Evolutionary conservation across 1,140 invertebrate genomes (phyloP).

Genomic region (Hestina assimilis): DNA sequence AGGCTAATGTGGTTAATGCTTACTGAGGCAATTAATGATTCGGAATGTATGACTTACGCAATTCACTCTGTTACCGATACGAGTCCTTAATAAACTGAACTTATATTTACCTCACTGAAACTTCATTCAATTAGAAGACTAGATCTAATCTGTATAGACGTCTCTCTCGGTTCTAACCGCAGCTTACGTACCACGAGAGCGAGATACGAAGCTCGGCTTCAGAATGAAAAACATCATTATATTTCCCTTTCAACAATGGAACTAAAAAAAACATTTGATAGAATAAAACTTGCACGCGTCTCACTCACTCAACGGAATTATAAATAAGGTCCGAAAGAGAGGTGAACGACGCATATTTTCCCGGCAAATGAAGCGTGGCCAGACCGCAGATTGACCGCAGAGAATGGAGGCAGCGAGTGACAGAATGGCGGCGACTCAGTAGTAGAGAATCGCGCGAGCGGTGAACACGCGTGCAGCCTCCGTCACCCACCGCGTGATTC

Average conservation of each 20-base stretch:
- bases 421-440: slow-evolving; percentile 75
- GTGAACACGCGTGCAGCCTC: slow-evolving; percentile 58
- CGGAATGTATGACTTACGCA: slow-evolving; percentile 17
- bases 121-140: slow-evolving; percentile 11
- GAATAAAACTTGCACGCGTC: slow-evolving; percentile 66
- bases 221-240: slow-evolving; percentile 74
- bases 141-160: slow-evolving; percentile 30
- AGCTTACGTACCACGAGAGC: slow-evolving; percentile 40
- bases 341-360: slow-evolving; percentile 55
- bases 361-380: slow-evolving; percentile 76
- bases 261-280: slow-evolving; percentile 75
- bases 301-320: slow-evolving; percentile 36
- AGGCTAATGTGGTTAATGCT: slow-evolving; percentile 20
- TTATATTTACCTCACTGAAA: slow-evolving; percentile 10
- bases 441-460: slow-evolving; percentile 59
- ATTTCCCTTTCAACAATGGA: slow-evolving; percentile 71
- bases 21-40: slow-evolving; percentile 17
- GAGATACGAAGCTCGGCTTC: slow-evolving; percentile 45
- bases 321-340: slow-evolving; percentile 45
- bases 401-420: slow-evolving; percentile 78
- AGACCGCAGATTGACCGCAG: slow-evolving; percentile 79
- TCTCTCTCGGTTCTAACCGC: slow-evolving; percentile 35
- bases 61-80: slow-evolving; percentile 10
- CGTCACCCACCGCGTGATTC: slow-evolving; percentile 41
- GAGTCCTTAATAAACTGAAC: slow-evolving; percentile 11